These are phyloP conservation scores for Clivina fossor DNA, from an alignment of 2,888 invertebrate species.

Conservation along the genomic window DNA sequence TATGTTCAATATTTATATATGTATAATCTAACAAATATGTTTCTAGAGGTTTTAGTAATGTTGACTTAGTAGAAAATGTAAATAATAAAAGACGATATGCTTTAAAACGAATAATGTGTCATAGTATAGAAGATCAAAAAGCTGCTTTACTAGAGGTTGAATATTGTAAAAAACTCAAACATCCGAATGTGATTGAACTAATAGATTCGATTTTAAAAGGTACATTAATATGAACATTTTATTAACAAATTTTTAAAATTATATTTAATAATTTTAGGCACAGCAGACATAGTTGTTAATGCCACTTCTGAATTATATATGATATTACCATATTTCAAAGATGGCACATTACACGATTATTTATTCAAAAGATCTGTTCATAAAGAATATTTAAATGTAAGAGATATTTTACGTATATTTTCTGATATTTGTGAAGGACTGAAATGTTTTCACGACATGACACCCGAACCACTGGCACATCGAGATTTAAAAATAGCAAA, in stretches of 20 bases:
- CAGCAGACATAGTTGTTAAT: constrained; percentile 67
- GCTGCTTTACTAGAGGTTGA: constrained; percentile 72
- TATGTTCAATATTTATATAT: constrained; percentile 11
- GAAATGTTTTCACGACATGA: constrained; percentile 70
- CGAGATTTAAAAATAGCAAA: constrained; percentile 87
- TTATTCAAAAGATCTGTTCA: constrained; percentile 62
- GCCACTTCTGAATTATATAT: constrained; percentile 71
- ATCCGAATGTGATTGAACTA: constrained; percentile 73
- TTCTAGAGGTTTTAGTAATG: constrained; percentile 78
- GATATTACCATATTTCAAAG: constrained; percentile 75
- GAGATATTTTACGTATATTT: constrained; percentile 70
- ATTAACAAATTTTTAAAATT: not conserved
- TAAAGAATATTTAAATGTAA: constrained; percentile 63
- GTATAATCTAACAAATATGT: constrained; percentile 17
- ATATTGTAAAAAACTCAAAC: constrained; percentile 68
- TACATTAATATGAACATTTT: constrained; percentile 35
- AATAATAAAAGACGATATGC: constrained; percentile 69
- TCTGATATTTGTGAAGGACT: constrained; percentile 73
- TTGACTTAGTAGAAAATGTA: constrained; percentile 73
- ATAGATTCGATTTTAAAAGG: constrained; percentile 68
- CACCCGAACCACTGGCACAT: constrained; percentile 75
- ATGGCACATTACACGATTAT: constrained; percentile 73
- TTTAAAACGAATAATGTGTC: constrained; percentile 78
- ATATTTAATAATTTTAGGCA: constrained; percentile 44
- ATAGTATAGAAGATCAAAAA: constrained; percentile 74